Evolutionary conservation across 2,888 invertebrate species (phyloP).

Genomic region (Ditula angustiorana): DNA sequence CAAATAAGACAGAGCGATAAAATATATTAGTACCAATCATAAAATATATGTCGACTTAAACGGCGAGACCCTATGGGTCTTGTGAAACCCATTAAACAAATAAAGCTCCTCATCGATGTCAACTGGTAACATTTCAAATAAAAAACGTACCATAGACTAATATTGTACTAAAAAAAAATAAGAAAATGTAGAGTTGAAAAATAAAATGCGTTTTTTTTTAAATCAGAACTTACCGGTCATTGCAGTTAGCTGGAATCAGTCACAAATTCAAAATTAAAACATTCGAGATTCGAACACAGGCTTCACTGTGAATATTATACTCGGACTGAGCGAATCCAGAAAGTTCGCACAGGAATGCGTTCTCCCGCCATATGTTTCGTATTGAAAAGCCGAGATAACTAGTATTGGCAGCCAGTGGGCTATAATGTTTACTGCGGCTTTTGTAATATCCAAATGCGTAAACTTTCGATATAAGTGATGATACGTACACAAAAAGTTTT

Average conservation of each 20-base stretch:
- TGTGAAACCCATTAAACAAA: not conserved
- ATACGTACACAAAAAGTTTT: not conserved
- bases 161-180: not conserved
- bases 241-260: constrained; percentile 27
- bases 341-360: constrained; percentile 65
- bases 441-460: not conserved
- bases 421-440: constrained; percentile 25
- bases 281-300: constrained; percentile 41
- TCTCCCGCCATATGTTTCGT: constrained; percentile 74
- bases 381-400: constrained; percentile 55
- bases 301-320: constrained; percentile 58
- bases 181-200: not conserved
- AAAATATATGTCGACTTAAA: constrained; percentile 15
- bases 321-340: constrained; percentile 70
- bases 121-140: not conserved
- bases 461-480: not conserved
- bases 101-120: not conserved
- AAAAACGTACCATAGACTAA: not conserved
- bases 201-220: not conserved
- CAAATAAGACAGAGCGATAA: constrained; percentile 27
- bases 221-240: constrained; percentile 41
- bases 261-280: constrained; percentile 8
- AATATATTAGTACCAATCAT: constrained; percentile 4
- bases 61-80: constrained; percentile 14
- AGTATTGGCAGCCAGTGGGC: constrained; percentile 53